A percentile compares a stretch with the other conserved stretches of the same genome.
Evolutionary conservation across 2,888 invertebrate species (phyloP).

Genomic region (Melanostoma scalare): DNA sequence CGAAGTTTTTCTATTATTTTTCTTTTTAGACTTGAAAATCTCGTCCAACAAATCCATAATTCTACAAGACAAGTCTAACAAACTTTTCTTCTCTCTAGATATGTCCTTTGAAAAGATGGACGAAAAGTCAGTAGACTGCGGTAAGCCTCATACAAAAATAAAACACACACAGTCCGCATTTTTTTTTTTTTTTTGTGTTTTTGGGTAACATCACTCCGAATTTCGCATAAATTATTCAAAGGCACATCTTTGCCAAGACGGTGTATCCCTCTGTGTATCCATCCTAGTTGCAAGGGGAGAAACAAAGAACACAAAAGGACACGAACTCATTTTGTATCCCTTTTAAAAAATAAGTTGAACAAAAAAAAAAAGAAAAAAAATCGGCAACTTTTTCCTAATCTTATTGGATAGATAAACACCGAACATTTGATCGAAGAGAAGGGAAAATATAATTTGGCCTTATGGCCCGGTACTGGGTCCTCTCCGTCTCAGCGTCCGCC

Average conservation of each 20-base stretch:
- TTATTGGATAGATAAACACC: slow-evolving; percentile 52
- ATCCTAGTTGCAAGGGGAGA: background rate
- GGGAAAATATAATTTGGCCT: slow-evolving; percentile 48
- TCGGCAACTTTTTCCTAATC: slow-evolving; percentile 40
- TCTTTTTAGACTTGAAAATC: background rate
- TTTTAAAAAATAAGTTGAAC: slow-evolving; percentile 28
- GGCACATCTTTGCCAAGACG: slow-evolving; percentile 9
- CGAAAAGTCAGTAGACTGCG: slow-evolving; percentile 51
- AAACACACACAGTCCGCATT: slow-evolving; percentile 3
- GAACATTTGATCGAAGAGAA: slow-evolving; percentile 48
- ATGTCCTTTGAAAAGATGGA: slow-evolving; percentile 8
- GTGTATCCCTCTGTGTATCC: background rate
- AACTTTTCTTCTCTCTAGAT: slow-evolving; percentile 44
- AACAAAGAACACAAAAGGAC: slow-evolving; percentile 26
- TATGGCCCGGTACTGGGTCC: background rate
- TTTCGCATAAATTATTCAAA: slow-evolving; percentile 69
- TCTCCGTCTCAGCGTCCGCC: background rate
- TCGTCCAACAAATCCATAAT: slow-evolving; percentile 60
- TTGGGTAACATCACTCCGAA: slow-evolving; percentile 25
- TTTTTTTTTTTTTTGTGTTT: background rate
- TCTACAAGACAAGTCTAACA: slow-evolving; percentile 54
- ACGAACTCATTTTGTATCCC: slow-evolving; percentile 38
- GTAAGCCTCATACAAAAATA: slow-evolving; percentile 38
- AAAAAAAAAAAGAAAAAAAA: background rate
- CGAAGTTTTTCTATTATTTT: slow-evolving; percentile 44